Evolutionary conservation across 2,113 vertebrate genomes (phyloP).

Genomic region (Xenotilapia leptura): DNA sequence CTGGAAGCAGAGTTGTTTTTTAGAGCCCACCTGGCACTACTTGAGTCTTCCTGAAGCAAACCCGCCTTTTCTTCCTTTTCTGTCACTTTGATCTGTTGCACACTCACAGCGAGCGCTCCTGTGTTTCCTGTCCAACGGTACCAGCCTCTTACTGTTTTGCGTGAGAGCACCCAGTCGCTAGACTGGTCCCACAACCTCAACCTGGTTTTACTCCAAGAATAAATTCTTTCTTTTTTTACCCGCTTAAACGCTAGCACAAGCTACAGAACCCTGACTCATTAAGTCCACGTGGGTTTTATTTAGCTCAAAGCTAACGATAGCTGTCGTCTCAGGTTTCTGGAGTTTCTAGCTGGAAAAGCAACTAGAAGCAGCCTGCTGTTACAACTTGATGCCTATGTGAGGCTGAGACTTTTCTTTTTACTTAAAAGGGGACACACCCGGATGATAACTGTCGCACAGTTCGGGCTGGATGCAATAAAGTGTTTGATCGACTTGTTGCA

Average conservation of each 20-base stretch:
- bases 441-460: background rate
- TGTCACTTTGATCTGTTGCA: background rate
- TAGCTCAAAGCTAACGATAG: conserved; percentile 7
- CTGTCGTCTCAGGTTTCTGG: background rate
- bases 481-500: background rate
- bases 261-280: background rate
- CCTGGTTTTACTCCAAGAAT: conserved; percentile 15
- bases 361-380: background rate
- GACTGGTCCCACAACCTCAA: conserved; percentile 12
- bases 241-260: background rate
- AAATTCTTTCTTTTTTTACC: background rate
- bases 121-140: background rate
- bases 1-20: conserved; percentile 8
- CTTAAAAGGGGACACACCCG: background rate
- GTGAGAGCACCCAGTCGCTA: conserved; percentile 11
- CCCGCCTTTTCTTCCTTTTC: background rate
- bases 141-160: background rate
- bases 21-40: background rate
- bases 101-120: background rate
- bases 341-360: conserved; percentile 5
- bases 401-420: background rate
- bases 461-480: background rate
- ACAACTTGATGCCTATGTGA: background rate
- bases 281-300: conserved; percentile 8
- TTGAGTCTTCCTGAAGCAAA: background rate